Base-by-base conservation (phyloP, 2,797 vertebrate genomes). In the Spheniscus humboldti region DNA sequence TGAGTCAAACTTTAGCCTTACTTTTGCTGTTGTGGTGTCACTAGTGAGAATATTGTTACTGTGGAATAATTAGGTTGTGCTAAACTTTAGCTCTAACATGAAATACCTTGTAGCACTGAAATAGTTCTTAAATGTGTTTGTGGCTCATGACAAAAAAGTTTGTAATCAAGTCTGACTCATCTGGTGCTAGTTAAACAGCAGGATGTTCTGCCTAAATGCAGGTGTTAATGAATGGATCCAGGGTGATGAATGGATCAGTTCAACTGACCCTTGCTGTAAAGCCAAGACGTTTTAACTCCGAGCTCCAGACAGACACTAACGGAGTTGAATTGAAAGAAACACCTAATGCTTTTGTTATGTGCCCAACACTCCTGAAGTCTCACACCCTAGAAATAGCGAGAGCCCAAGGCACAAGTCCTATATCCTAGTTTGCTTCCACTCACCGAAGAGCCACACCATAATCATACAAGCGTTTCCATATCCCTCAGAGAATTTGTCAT, bases 221-320 rank as follows among this genome's bases (percentile, higher is more conserved):
- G 45, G 20, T 52, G 48, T 22, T 28, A 24, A 48, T 24, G 47
- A 24, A 13, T 48, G 47, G 47, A 10, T 76, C 25, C 28, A 20
- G 67, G 31, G 71, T 18, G 24, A 37, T 0, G 1, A 20, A 6
- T 0, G 8, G 64, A 33, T 53, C 31, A 2, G 35, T 37, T 48
- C 43, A 18, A 3, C 7, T 28, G 47, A 27, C 43, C 45, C 62
- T 22, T 19, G 2, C 47, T 43, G 53, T 27, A 31, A 25, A 9
- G 17, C 15, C 9, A 6, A 25, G 18, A 7, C 1, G 0, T 30
- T 56, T 27, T 35, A 63, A 24, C 73, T 56, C n/a, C 0, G 0
- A 59, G 43, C 53, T 75, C 33, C 41, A 13, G 45, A 5, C 22
- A 43, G 53, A 3, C 19, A 2, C 10, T 35, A 3, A 10, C 0